Evolutionary conservation across 30 jellyfish, hydroid and myxozoan species (phyloP).

Genomic region (Turritopsis dohrnii): DNA sequence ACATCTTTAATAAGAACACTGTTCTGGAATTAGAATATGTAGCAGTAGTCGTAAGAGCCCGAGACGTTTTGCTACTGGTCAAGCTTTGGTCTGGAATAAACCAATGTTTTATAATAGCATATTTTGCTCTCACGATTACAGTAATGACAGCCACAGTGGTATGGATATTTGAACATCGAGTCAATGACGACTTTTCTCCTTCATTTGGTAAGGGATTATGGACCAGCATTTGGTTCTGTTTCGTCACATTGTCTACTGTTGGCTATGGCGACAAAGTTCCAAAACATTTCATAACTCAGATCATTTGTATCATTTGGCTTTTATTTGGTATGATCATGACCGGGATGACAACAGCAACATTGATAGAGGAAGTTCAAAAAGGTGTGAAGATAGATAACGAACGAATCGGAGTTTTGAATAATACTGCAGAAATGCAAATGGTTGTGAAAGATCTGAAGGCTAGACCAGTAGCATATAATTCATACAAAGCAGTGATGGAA

Average conservation of each 20-base stretch:
- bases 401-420: not conserved
- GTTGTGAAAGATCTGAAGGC: conserved; percentile 1
- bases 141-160: not conserved
- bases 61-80: not conserved
- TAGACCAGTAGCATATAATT: not conserved
- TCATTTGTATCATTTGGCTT: not conserved
- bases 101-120: not conserved
- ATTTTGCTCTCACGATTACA: not conserved
- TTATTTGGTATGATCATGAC: not conserved
- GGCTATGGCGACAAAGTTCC: conserved; percentile 17
- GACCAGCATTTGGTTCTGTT: conserved; percentile 5
- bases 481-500: not conserved
- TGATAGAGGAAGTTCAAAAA: not conserved
- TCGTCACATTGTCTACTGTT: not conserved
- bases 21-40: not conserved
- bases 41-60: not conserved
- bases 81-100: conserved; percentile 18
- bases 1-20: not conserved
- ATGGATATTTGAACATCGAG: conserved; percentile 13
- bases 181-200: not conserved
- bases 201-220: conserved; percentile 8
- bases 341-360: conserved; percentile 6
- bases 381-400: not conserved
- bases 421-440: not conserved
- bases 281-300: not conserved